Percentiles rank a stretch among this genome's conserved stretches.
phyloP scores from a whole-genome alignment of 1,140 invertebrate genomes.

The Sesamia nonagrioides region DNA sequence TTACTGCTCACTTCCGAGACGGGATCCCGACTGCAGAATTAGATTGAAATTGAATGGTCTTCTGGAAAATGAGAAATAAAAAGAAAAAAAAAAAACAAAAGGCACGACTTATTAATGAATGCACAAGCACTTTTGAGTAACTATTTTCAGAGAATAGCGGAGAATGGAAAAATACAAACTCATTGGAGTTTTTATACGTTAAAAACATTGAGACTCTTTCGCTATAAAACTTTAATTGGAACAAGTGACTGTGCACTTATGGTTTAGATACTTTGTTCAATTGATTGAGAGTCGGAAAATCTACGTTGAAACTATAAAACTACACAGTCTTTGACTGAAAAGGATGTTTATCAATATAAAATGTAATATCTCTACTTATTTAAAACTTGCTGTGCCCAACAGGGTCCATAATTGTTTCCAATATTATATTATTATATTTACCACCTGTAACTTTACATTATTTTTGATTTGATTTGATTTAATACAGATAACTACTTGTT shows the following conservation, averaged over 20 bases:
- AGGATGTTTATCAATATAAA: too few relatives aligned
- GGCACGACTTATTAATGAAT: conserved; percentile 1
- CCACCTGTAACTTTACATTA: too few relatives aligned
- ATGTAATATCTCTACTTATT: too few relatives aligned
- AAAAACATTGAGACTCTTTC: neutral
- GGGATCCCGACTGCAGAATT: conserved; percentile 62
- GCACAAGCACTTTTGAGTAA: conserved; percentile 10
- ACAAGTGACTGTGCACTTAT: neutral
- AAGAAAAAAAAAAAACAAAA: conserved; percentile 26
- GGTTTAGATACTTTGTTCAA: too few relatives aligned
- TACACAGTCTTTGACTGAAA: neutral
- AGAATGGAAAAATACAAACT: conserved; percentile 23
- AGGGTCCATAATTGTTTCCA: too few relatives aligned
- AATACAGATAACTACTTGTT: too few relatives aligned
- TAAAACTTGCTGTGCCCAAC: too few relatives aligned
- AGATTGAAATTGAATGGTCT: conserved; percentile 75
- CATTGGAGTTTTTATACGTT: neutral
- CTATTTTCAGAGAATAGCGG: conserved; percentile 16
- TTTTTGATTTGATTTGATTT: too few relatives aligned
- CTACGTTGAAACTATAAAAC: too few relatives aligned
- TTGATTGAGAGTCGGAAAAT: too few relatives aligned
- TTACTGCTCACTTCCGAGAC: conserved; percentile 57
- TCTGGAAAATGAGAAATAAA: conserved; percentile 52
- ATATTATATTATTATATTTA: too few relatives aligned
- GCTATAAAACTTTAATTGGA: neutral